Conservation (phyloP, 2,888 invertebrate genomes). For the Machimus atricapillus region DNA sequence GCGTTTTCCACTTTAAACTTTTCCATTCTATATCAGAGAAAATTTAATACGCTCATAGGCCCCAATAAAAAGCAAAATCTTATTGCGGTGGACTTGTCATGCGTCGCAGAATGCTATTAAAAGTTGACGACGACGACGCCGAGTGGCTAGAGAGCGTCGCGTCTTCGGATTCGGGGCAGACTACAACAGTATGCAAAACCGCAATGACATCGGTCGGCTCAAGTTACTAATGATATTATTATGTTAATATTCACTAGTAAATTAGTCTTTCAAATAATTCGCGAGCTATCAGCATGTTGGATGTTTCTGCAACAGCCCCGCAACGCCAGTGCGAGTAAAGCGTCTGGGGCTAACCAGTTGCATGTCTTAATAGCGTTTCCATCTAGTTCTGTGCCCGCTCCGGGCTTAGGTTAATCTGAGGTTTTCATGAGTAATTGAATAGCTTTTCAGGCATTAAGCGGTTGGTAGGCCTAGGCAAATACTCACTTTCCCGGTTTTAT, state of each 20-base stretch:
- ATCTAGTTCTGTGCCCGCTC: constrained; percentile 3
- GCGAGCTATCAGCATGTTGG: constrained; percentile 13
- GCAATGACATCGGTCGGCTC: constrained; percentile 27
- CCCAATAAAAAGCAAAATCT: constrained; percentile 51
- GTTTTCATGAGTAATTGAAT: constrained; percentile 41
- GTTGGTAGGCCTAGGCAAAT: constrained; percentile 31
- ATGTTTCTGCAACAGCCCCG: neutral
- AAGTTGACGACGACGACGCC: constrained; percentile 17
- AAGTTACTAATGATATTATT: constrained; percentile 31
- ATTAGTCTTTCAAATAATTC: constrained; percentile 33
- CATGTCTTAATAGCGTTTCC: neutral
- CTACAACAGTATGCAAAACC: constrained; percentile 2
- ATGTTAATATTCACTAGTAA: constrained; percentile 35
- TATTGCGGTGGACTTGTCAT: constrained; percentile 41
- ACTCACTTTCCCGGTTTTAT: constrained; percentile 27
- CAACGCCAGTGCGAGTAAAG: neutral
- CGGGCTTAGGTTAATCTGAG: constrained; percentile 33
- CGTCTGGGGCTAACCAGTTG: neutral
- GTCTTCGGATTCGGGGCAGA: constrained; percentile 26
- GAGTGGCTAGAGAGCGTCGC: neutral
- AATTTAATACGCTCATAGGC: constrained; percentile 48
- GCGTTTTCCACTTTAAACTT: neutral
- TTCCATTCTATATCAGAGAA: neutral
- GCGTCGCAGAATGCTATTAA: constrained; percentile 19
- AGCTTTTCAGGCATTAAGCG: constrained; percentile 39